phyloP scores from a whole-genome alignment of 2,113 vertebrate genomes.

The Neolamprologus ventralis region DNA sequence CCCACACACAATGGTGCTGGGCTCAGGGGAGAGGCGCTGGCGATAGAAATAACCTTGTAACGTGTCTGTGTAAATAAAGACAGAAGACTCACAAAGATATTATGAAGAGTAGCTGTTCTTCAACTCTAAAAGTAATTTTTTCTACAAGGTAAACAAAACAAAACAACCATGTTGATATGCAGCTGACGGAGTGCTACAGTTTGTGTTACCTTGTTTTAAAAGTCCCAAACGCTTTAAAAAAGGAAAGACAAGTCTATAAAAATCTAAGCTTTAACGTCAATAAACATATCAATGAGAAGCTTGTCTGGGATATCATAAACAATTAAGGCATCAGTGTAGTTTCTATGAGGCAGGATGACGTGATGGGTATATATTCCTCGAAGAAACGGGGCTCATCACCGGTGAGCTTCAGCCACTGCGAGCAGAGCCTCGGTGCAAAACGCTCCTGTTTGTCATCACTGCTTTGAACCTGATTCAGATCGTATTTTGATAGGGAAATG shows the following conservation, averaged over 20 bases:
- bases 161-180: background rate
- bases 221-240: background rate
- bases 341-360: background rate
- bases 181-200: background rate
- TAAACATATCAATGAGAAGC: background rate
- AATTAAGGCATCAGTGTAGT: background rate
- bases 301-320: background rate
- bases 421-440: background rate
- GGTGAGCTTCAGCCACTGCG: background rate
- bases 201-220: background rate
- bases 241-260: background rate
- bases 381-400: background rate
- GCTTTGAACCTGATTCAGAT: background rate
- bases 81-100: background rate
- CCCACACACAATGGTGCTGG: background rate
- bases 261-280: background rate
- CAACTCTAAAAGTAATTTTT: background rate
- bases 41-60: background rate
- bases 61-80: background rate
- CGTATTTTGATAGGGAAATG: background rate
- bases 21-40: background rate
- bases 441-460: background rate
- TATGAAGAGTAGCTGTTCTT: background rate
- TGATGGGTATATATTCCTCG: background rate
- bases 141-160: background rate